Conservation (phyloP, 2,113 vertebrate species). For the Laterallus jamaicensis region DNA sequence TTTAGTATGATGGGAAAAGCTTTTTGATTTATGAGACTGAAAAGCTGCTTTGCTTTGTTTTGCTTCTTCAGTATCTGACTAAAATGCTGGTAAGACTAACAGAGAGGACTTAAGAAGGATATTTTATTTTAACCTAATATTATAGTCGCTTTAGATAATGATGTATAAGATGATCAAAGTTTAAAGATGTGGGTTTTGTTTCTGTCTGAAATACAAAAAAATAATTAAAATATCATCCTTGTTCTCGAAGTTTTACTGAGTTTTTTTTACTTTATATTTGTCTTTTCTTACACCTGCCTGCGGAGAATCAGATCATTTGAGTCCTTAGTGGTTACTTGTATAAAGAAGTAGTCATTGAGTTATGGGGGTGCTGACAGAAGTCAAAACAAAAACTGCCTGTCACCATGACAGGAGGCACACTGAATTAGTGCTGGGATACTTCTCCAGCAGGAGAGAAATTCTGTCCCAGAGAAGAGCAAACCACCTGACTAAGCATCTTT, state of each 20-base stretch:
- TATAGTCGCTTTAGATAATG: background rate
- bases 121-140: background rate
- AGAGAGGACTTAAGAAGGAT: background rate
- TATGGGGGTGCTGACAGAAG: background rate
- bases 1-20: background rate
- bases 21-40: background rate
- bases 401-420: background rate
- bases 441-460: background rate
- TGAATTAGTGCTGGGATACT: background rate
- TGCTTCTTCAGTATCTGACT: background rate
- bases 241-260: background rate
- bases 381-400: background rate
- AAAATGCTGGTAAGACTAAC: background rate
- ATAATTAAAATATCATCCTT: background rate
- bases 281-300: background rate
- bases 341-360: background rate
- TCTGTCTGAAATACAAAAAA: background rate
- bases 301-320: background rate
- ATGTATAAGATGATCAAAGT: background rate
- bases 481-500: background rate
- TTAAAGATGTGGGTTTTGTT: background rate
- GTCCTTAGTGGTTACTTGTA: background rate
- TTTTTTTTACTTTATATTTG: background rate
- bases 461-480: background rate
- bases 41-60: background rate